Conservation (phyloP, 1,140 invertebrate species). For the Tribolium madens region DNA sequence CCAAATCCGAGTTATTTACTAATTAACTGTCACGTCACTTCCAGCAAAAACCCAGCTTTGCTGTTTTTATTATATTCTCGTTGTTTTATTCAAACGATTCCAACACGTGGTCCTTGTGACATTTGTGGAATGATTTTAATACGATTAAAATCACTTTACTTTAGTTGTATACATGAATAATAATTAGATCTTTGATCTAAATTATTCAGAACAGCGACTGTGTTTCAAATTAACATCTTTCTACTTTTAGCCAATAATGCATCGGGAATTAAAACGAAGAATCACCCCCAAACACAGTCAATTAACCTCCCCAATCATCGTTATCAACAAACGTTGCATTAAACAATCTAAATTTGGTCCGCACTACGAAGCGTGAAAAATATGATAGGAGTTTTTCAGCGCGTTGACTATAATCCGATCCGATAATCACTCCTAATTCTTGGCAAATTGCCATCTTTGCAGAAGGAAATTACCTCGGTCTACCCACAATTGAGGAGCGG, state of each 20-base stretch:
- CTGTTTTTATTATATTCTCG: background rate
- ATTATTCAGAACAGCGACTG: slow-evolving; percentile 3
- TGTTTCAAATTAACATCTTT: slow-evolving; percentile 7
- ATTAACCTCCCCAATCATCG: background rate
- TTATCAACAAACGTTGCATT: slow-evolving; percentile 9
- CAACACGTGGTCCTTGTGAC: background rate
- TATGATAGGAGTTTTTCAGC: slow-evolving; percentile 1
- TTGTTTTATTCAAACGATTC: background rate
- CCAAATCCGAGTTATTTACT: slow-evolving; percentile 1
- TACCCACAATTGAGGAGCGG: background rate
- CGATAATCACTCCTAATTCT: slow-evolving; percentile 21
- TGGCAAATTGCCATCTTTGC: slow-evolving; percentile 32
- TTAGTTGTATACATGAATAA: background rate
- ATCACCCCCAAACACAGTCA: background rate
- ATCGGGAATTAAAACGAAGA: background rate
- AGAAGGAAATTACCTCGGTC: slow-evolving; percentile 11
- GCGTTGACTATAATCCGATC: slow-evolving; percentile 18
- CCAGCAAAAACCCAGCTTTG: background rate
- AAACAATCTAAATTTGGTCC: background rate
- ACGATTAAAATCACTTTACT: background rate
- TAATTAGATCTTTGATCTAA: slow-evolving; percentile 10
- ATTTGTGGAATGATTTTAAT: background rate
- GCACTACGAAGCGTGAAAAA: slow-evolving; percentile 12
- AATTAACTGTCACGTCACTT: slow-evolving; percentile 23
- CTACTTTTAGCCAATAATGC: background rate